Evolutionary conservation across 1,140 invertebrate genomes (phyloP).

Genomic region (Ctenoplectra terminalis): DNA sequence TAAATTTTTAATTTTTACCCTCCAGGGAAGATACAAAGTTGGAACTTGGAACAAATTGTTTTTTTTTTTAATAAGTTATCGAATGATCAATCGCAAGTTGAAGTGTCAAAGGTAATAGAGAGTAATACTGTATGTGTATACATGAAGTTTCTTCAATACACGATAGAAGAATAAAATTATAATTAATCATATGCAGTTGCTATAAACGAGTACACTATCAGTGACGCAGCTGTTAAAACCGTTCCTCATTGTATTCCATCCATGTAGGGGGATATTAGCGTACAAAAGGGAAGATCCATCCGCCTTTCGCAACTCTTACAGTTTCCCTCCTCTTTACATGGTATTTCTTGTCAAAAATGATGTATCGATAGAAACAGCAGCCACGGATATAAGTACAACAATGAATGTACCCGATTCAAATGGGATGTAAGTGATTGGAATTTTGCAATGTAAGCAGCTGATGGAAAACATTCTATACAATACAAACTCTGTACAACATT

Average conservation of each 20-base stretch:
- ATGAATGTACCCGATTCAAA: not conserved
- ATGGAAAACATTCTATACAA: too few species aligned
- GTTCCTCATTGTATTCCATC: not conserved
- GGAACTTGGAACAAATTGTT: too few species aligned
- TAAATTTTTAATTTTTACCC: too few species aligned
- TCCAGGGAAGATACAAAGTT: too few species aligned
- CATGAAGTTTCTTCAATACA: too few species aligned
- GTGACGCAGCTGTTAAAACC: conserved; percentile 52
- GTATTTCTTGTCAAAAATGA: conserved; percentile 25
- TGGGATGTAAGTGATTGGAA: not conserved
- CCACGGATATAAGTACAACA: not conserved
- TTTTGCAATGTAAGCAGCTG: too few species aligned
- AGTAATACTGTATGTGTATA: too few species aligned
- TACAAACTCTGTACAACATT: too few species aligned
- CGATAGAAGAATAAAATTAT: not conserved
- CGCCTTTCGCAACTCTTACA: conserved; percentile 8
- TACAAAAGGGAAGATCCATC: conserved; percentile 33
- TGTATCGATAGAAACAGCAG: conserved; percentile 32
- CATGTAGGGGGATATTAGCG: not conserved
- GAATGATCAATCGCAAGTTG: too few species aligned
- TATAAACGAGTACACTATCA: conserved; percentile 39
- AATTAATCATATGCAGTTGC: conserved; percentile 25
- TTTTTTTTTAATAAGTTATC: too few species aligned
- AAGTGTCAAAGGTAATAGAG: too few species aligned
- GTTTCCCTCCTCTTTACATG: not conserved